Conservation (phyloP, 2,888 invertebrate genomes). For the Brachynemurus nebulosus region DNA sequence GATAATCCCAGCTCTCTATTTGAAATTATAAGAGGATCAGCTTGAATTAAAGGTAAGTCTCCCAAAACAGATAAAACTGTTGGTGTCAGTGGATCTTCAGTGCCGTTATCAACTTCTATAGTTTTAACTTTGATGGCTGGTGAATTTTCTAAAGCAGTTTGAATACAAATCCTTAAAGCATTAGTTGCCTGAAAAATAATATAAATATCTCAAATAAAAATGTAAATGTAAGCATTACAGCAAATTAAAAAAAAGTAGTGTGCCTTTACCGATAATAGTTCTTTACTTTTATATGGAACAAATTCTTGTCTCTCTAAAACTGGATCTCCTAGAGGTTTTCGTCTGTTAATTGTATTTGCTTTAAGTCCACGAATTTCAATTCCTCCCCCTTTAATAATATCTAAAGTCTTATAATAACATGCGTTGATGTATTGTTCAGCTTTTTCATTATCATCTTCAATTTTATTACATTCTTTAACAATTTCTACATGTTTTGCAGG, state of each 20-base stretch:
- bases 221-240: background rate
- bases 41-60: slow-evolving; percentile 54
- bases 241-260: background rate
- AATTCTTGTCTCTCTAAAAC: slow-evolving; percentile 65
- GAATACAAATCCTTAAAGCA: slow-evolving; percentile 45
- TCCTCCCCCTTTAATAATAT: slow-evolving; percentile 47
- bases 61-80: slow-evolving; percentile 43
- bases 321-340: slow-evolving; percentile 54
- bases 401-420: slow-evolving; percentile 31
- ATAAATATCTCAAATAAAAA: background rate
- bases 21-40: slow-evolving; percentile 44
- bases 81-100: slow-evolving; percentile 37
- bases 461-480: too few species aligned
- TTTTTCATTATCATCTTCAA: slow-evolving; percentile 6
- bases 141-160: slow-evolving; percentile 59
- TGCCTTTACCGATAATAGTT: slow-evolving; percentile 18
- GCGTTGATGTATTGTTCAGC: slow-evolving; percentile 21
- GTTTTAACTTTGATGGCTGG: slow-evolving; percentile 45
- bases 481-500: slow-evolving; percentile 25
- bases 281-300: slow-evolving; percentile 39
- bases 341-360: slow-evolving; percentile 58
- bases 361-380: slow-evolving; percentile 64
- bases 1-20: slow-evolving; percentile 37
- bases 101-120: slow-evolving; percentile 26
- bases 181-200: slow-evolving; percentile 4